Evolutionary conservation across 2,113 vertebrate genomes (phyloP), one percentile per base, ranked within the genome.

Genomic region (Dinomys branickii): DNA sequence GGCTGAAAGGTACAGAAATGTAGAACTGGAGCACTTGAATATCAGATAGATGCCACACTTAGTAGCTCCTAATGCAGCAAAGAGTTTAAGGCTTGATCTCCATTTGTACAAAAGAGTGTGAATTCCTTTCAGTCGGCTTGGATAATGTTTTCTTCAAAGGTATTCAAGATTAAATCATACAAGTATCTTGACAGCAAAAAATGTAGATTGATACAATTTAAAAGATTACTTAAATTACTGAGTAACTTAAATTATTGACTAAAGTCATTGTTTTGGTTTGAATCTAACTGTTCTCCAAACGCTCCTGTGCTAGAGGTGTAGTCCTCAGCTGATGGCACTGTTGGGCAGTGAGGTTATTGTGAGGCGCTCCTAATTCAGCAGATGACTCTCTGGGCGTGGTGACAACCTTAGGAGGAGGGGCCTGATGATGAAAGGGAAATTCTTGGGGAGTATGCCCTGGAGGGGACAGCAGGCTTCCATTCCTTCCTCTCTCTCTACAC

Each of bases 231-330:
- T 20, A 85, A 77, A 93, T 58, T 50, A 65, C 12, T 94, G n/a
- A 90, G 84, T 91, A 91, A 61, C 38, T 65, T 85, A 91, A n/a
- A n/a, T n/a, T n/a, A n/a, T n/a, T 81, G 12, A 95, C 59, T 82
- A 93, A 52, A 86, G 52, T 10, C 19, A 16, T 69, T 50, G 30
- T 47, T 73, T 58, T 35, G 8, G 75, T 86, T 78, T 86, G 17
- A 75, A 63, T 11, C 22, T 52, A 22, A 47, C 11, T 85, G 90
- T 11, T 26, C 52, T 50, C 73, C 19, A 44, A 86, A 56, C 1
- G 12, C 11, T 50, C 6, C 1, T 22, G 3, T 67, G 44, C 35
- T 50, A 35, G 65, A 24, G 33, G 44, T 47, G 19, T 65, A 33
- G 28, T 30, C 63, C 67, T 35, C n/a, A 38, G 67, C n/a, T 71